These are phyloP conservation scores for Drosophila ananassae DNA, from an alignment of 1,140 invertebrate species.

Conservation along the genomic window DNA sequence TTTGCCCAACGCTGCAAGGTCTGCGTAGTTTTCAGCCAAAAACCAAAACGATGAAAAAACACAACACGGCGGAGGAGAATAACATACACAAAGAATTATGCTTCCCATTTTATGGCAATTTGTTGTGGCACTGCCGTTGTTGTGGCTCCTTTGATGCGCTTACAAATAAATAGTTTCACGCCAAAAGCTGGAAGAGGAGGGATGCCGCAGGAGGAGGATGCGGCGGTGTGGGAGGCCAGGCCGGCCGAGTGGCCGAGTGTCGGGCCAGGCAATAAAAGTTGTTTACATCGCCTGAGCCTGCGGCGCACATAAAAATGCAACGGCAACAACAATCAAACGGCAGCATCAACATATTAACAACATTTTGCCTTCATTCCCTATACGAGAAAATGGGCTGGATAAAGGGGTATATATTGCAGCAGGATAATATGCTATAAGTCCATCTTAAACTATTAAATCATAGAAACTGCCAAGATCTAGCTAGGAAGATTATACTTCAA, in stretches of 20 bases:
- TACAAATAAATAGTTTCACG: conserved; percentile 81
- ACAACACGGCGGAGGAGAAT: conserved; percentile 3
- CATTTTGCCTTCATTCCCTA: conserved; percentile 48
- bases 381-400: background rate
- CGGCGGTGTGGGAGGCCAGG: background rate
- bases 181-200: conserved; percentile 50
- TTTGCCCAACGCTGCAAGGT: conserved; percentile 34
- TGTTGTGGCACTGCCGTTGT: conserved; percentile 30
- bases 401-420: background rate
- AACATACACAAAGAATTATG: conserved; percentile 41
- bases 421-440: background rate
- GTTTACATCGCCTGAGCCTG: conserved; percentile 74
- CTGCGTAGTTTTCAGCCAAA: conserved; percentile 35
- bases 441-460: too few species aligned
- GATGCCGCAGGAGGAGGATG: background rate
- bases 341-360: conserved; percentile 70
- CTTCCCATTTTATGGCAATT: conserved; percentile 56
- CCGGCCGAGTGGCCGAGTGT: conserved; percentile 16
- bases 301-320: conserved; percentile 73
- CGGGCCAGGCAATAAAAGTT: conserved; percentile 67
- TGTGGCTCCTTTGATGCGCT: conserved; percentile 76
- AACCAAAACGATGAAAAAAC: conserved; percentile 9
- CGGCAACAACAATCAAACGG: conserved; percentile 49
- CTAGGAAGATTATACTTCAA: too few species aligned
- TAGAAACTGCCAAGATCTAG: too few species aligned